Percentiles rank a stretch among this genome's conserved stretches.
Evolutionary conservation across 1,140 invertebrate genomes (phyloP).

Genomic region (Rhagoletis zephyria): DNA sequence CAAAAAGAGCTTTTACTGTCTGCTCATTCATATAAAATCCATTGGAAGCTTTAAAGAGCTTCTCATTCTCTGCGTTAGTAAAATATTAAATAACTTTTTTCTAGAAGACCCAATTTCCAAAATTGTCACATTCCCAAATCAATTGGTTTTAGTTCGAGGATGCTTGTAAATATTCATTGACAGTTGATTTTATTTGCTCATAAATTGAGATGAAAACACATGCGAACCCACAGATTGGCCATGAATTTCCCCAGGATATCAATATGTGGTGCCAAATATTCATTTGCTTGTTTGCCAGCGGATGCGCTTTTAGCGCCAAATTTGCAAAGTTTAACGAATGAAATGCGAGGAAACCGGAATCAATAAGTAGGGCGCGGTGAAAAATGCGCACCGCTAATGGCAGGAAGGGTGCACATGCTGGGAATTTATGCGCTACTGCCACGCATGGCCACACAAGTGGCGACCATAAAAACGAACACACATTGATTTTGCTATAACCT

Average conservation of each 20-base stretch:
- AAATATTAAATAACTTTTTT: too few relatives aligned
- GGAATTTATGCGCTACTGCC: background rate
- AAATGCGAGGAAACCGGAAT: constrained; percentile 10
- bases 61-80: too few relatives aligned
- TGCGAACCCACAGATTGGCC: background rate
- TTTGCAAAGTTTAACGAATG: constrained; percentile 31
- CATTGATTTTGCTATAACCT: background rate
- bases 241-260: background rate
- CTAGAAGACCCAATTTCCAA: too few relatives aligned
- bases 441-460: background rate
- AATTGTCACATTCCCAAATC: too few relatives aligned
- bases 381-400: background rate
- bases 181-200: too few relatives aligned
- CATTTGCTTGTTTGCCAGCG: background rate
- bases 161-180: too few relatives aligned
- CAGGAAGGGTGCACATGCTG: background rate
- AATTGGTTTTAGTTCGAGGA: too few relatives aligned
- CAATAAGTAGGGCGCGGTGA: background rate
- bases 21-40: too few relatives aligned
- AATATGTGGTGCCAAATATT: constrained; percentile 9
- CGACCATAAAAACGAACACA: background rate
- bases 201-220: too few relatives aligned
- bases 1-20: too few relatives aligned
- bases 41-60: too few relatives aligned
- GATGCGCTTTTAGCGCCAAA: constrained; percentile 44